phyloP scores from a whole-genome alignment of 1,140 invertebrate genomes.

The Drosophila arizonae region DNA sequence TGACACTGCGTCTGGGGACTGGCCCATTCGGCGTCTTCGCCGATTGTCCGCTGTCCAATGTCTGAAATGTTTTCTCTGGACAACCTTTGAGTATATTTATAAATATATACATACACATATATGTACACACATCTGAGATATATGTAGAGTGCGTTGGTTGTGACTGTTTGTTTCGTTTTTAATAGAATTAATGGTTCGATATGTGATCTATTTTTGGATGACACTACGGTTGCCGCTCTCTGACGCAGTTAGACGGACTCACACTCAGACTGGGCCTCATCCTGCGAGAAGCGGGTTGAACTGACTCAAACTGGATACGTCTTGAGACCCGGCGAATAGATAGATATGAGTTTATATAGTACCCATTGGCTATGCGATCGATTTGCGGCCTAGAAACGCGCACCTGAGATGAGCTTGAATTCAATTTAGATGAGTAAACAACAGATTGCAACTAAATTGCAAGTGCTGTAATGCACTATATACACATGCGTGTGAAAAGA shows the following conservation, averaged over 20 bases:
- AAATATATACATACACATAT: background rate
- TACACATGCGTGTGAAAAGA: background rate
- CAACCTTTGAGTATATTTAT: conserved; percentile 8
- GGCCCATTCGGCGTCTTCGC: conserved; percentile 10
- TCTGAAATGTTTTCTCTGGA: conserved; percentile 2
- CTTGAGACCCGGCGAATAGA: background rate
- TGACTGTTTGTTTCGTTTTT: conserved; percentile 13
- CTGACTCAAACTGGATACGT: background rate
- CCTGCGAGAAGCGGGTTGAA: conserved; percentile 14
- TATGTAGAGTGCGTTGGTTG: background rate
- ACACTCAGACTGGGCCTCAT: background rate
- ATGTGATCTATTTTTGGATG: conserved; percentile 43
- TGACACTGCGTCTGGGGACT: conserved; percentile 7
- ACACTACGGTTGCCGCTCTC: conserved; percentile 21
- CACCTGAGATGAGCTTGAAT: background rate
- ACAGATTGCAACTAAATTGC: background rate
- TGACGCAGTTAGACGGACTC: conserved; percentile 33
- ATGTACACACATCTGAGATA: background rate
- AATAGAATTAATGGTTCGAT: conserved; percentile 43
- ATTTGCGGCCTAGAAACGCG: background rate
- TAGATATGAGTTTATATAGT: background rate
- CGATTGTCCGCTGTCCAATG: background rate
- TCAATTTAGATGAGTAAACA: background rate
- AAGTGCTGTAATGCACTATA: background rate
- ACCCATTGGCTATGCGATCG: background rate